These are phyloP conservation scores for Ellobium chinense DNA, from an alignment of 2,888 invertebrate species.

Conservation along the genomic window DNA sequence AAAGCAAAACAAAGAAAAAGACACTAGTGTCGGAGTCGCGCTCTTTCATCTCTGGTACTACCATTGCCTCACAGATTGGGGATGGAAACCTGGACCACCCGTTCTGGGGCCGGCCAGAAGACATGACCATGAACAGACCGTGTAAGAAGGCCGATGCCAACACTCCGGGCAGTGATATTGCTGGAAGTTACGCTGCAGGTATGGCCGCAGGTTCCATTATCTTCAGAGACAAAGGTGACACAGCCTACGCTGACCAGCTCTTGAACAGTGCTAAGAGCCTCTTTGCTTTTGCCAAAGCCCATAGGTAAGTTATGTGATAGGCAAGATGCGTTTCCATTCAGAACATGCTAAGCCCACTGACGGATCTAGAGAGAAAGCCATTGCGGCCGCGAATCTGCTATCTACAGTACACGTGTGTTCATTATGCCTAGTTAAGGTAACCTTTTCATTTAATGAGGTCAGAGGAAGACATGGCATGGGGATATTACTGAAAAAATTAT, in stretches of 20 bases:
- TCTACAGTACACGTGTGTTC: too few species aligned
- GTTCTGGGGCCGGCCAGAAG: constrained; percentile 84
- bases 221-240: constrained; percentile 46
- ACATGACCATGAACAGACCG: constrained; percentile 82
- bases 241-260: constrained; percentile 37
- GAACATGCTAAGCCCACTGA: too few species aligned
- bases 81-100: constrained; percentile 82
- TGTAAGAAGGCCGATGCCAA: constrained; percentile 81
- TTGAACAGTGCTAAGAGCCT: constrained; percentile 45
- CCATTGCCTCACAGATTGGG: constrained; percentile 64
- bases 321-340: background rate
- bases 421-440: too few species aligned
- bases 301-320: too few species aligned
- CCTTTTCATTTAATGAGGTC: too few species aligned
- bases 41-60: background rate
- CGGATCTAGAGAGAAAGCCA: too few species aligned
- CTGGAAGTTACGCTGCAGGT: constrained; percentile 83
- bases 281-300: constrained; percentile 43
- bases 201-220: constrained; percentile 81
- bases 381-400: too few species aligned
- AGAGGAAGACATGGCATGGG: too few species aligned
- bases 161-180: constrained; percentile 83
- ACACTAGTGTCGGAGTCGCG: too few species aligned
- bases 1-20: too few species aligned
- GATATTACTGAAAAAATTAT: too few species aligned